Evolutionary conservation across 2,888 invertebrate genomes (phyloP), one percentile per base, ranked within the genome.

Genomic region (Acrobasis repandana): DNA sequence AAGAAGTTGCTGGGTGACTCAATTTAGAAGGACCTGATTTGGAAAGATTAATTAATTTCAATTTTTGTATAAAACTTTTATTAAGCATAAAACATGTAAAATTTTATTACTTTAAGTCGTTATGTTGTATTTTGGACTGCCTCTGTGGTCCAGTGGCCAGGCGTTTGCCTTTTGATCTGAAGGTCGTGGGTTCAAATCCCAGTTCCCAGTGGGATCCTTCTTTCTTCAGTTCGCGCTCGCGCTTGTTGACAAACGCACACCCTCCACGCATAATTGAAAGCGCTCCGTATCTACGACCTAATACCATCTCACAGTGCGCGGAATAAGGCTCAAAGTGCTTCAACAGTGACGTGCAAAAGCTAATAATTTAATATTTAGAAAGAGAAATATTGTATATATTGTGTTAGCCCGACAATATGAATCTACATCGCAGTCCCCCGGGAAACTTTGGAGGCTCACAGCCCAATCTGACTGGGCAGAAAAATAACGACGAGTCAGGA

Each of bases 1-100:
- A 72, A 76, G 74, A 71, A 74, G 73, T 75, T 79, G 78, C 70
- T 72, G 67, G 66, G 78, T 79, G 77, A 79, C 82, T 84, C 76
- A 80, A 86, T 86, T 86, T 75, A 71, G 76, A 67, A 69, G 70
- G 61, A 58, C 48, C 60, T 56, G 61, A 63, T 64, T 67, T 66
- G 43, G 6, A 0, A 43, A 14, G n/a, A 43, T 5, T 1, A 5
- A 28, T 28, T 5, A 2, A 43, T 43, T 14, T 11, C 11, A 38
- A 11, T 38, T 38, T 38, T 38, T 0, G 3, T 38, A 11, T 11
- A 11, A 38, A 38, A 20, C 20, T 20, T 20, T 20, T 20, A 20
- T 20, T 20, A 3, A 20, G 20, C 20, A 20, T 4, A 20, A 20
- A 20, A 3, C 4, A 3, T 20, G 20, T 20, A 20, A 20, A 20